Evolutionary conservation across 1,140 invertebrate genomes (phyloP).

Genomic region (Druon quercuslanigerum): DNA sequence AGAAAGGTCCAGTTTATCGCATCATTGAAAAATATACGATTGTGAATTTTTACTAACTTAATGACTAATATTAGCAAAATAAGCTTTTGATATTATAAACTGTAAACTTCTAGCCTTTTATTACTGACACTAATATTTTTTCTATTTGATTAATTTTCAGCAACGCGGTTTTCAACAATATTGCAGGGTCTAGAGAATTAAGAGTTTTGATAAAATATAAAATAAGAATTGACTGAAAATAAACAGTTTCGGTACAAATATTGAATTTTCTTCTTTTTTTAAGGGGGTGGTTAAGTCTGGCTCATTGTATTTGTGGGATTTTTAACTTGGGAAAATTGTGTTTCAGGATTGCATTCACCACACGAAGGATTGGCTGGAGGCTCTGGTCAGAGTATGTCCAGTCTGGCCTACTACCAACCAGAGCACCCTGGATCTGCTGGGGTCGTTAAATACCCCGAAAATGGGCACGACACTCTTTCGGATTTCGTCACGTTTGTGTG

Average conservation of each 20-base stretch:
- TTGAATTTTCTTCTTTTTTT: not conserved
- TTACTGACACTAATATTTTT: no score
- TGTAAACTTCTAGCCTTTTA: no score
- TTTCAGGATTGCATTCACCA: slow-evolving; percentile 78
- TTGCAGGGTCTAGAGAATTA: no score
- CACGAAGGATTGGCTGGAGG: slow-evolving; percentile 81
- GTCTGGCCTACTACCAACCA: slow-evolving; percentile 79
- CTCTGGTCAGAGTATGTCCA: slow-evolving; percentile 82
- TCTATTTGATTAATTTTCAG: no score
- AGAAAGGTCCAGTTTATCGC: no score
- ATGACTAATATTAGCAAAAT: no score
- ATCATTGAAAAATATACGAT: no score
- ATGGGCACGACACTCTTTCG: slow-evolving; percentile 92
- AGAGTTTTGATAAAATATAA: not conserved
- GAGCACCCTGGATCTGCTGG: slow-evolving; percentile 78
- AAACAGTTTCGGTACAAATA: not conserved
- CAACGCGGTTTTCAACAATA: no score
- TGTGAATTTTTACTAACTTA: no score
- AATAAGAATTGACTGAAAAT: not conserved
- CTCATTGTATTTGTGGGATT: slow-evolving; percentile 22
- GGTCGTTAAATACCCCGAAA: slow-evolving; percentile 87
- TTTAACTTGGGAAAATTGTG: slow-evolving; percentile 54
- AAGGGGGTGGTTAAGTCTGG: slow-evolving; percentile 66
- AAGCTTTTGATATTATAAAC: no score
- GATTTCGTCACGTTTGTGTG: slow-evolving; percentile 98